Base-by-base conservation (phyloP, 2,113 vertebrate species). In the Pelecanoides urinatrix region DNA sequence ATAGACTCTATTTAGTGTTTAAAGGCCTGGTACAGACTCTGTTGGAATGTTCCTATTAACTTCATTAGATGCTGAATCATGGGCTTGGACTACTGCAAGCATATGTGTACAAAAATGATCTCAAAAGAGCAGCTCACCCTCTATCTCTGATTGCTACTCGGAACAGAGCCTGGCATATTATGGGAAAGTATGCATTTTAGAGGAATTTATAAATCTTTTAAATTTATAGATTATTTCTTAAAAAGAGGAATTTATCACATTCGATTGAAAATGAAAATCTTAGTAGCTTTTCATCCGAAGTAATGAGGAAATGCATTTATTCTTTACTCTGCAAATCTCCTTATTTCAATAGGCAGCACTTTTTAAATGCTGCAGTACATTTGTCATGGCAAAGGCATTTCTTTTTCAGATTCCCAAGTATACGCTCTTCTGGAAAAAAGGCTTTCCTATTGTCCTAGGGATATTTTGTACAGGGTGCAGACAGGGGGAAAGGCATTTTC, bases 241-340 rank as follows among this genome's bases (percentile, higher is more conserved):
- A 87, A 75, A 86, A 40, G 62, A 73, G 53, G 53, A 62, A 90
- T 86, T 90, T 88, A 88, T 85, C 73, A 40, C 70, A 45, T 66
- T 66, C 81, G 62, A 45, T 58, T 90, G 62, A 74, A 92, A 97
- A 85, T 59, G 4, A 77, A 92, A 85, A 73, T 90, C 92, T 81
- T 44, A 14, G 29, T 50, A 34, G 36, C 70, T 78, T 82, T 95
- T 91, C 66, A 89, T 73, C 74, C 0, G 0, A 84, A 75, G 62
- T 85, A 91, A 95, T 70, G 73, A 91, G 86, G 83, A 82, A 94
- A 89, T 15, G 32, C 66, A 45, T 73, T 87, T 86, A 56, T 55
- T 75, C 72, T 94, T 88, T 89, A 68, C 83, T 66, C 73, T 72
- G 83, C 66, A 91, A 66, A 91, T 68, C 84, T 88, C 81, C 92